Conservation (phyloP, 2,113 vertebrate genomes). For the Machaerirhynchus nigripectus region DNA sequence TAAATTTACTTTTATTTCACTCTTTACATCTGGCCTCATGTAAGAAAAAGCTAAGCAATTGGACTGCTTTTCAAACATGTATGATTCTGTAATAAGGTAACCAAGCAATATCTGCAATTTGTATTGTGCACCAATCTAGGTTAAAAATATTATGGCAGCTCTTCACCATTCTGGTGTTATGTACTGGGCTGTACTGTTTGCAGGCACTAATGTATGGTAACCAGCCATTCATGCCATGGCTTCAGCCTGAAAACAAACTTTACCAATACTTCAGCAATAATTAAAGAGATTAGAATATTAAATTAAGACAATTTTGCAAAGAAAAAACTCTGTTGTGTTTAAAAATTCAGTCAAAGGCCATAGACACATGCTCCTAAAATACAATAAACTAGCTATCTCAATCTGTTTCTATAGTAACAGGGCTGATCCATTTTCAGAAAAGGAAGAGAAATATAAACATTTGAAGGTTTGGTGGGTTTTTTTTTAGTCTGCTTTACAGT, state of each 20-base stretch:
- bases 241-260: not conserved
- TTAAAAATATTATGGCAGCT: not conserved
- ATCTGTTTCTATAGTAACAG: constrained; percentile 23
- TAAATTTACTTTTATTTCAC: not conserved
- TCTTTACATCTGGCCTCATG: not conserved
- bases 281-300: not conserved
- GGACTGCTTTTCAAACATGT: not conserved
- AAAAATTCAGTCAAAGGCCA: constrained; percentile 4
- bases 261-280: not conserved
- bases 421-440: constrained; percentile 23
- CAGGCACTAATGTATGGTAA: not conserved
- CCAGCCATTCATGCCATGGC: not conserved
- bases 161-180: not conserved
- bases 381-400: not conserved
- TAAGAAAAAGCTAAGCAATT: not conserved
- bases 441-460: constrained; percentile 8
- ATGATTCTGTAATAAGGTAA: not conserved
- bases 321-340: not conserved
- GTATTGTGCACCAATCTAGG: not conserved
- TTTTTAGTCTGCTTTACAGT: not conserved
- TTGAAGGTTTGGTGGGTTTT: not conserved
- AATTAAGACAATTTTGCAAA: not conserved
- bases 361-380: not conserved
- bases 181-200: not conserved
- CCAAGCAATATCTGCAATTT: not conserved